Percentiles rank a stretch among this genome's conserved stretches.
phyloP scores from a whole-genome alignment of 2,888 invertebrate genomes.

The Blera fallax region DNA sequence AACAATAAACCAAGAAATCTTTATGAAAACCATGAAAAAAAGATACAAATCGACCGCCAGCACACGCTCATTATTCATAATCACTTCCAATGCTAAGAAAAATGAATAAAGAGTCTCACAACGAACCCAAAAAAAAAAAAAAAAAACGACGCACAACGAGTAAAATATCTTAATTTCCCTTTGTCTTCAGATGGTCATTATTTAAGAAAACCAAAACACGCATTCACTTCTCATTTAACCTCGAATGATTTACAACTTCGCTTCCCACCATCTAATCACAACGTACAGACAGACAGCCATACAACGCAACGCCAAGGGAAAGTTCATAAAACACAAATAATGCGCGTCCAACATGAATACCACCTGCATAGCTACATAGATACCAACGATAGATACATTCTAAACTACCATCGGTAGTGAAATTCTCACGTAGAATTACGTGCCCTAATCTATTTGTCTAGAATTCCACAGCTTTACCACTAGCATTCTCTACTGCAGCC shows the following conservation, averaged over 20 bases:
- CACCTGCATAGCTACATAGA: neutral
- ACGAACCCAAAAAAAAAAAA: neutral
- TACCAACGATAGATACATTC: slow-evolving; percentile 8
- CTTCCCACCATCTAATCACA: neutral
- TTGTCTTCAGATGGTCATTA: slow-evolving; percentile 11
- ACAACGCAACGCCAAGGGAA: slow-evolving; percentile 7
- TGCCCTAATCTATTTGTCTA: slow-evolving; percentile 59
- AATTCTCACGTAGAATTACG: slow-evolving; percentile 68
- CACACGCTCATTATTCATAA: neutral
- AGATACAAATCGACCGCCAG: neutral
- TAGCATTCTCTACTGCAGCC: slow-evolving; percentile 5
- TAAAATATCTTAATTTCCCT: slow-evolving; percentile 27
- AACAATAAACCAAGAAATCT: neutral
- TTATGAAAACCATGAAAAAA: neutral
- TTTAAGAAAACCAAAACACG: slow-evolving; percentile 37
- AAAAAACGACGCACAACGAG: neutral
- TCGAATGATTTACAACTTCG: slow-evolving; percentile 27
- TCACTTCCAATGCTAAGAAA: neutral
- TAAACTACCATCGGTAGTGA: slow-evolving; percentile 15
- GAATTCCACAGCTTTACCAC: slow-evolving; percentile 9
- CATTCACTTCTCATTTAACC: slow-evolving; percentile 50
- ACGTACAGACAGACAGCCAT: neutral
- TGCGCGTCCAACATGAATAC: neutral
- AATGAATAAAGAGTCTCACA: neutral
- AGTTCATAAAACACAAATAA: slow-evolving; percentile 44